Evolutionary conservation across 1,140 invertebrate genomes (phyloP).

Genomic region (Bilobella aurantiaca): DNA sequence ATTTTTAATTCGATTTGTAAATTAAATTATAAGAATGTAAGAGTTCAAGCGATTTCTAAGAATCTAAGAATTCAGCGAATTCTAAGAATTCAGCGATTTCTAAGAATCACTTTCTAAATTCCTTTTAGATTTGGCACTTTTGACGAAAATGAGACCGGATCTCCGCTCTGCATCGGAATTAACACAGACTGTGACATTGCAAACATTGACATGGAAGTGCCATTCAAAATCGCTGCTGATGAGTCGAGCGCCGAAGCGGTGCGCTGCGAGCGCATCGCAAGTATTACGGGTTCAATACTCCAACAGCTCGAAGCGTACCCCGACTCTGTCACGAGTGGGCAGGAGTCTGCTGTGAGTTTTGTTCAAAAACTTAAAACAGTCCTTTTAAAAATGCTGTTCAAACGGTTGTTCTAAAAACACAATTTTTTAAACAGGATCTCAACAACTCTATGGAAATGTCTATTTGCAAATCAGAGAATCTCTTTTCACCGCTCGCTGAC

Average conservation of each 20-base stretch:
- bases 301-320: not conserved
- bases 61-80: not conserved
- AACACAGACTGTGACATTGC: not conserved
- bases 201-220: not conserved
- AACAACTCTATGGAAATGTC: conserved; percentile 63
- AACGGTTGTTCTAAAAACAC: not conserved
- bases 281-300: not conserved
- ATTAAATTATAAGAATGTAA: not conserved
- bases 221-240: too few relatives aligned
- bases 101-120: too few relatives aligned
- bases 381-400: not conserved
- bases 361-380: not conserved
- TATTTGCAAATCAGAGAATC: conserved; percentile 74
- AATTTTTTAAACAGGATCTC: conserved; percentile 44
- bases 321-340: not conserved
- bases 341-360: not conserved
- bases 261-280: not conserved
- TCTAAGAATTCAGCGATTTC: too few relatives aligned
- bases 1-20: not conserved
- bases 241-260: not conserved
- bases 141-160: not conserved
- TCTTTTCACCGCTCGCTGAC: conserved; percentile 77
- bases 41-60: not conserved
- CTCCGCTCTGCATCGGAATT: not conserved
- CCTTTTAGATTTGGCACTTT: not conserved